Base-by-base conservation (phyloP, 2,888 invertebrate species). In the Theodoxus fluviatilis region DNA sequence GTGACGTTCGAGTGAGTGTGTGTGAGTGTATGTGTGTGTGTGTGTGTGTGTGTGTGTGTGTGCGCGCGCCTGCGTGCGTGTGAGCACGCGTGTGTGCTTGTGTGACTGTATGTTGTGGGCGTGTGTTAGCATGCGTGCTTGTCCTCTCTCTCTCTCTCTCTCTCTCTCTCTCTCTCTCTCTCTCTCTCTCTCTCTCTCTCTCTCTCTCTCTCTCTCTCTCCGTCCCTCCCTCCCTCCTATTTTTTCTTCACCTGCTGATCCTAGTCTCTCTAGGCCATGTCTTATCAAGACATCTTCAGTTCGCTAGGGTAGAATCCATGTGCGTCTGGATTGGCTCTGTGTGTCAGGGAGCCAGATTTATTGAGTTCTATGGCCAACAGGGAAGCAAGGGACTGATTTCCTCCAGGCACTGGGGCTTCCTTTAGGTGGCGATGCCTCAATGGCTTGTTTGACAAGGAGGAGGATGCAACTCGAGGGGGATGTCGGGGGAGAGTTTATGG, bases 81-180 rank as follows among this genome's bases (percentile, higher is more conserved):
- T 67, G 52, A 9, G 35, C n/a, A 35, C n/a, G 52, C 52, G 52
- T 52, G 52, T 67, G 52, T 67, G 67, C 37, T 49, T 67, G 52
- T 67, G 52, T 67, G 52, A 52, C 35, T 67, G 52, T 49, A 22
- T 37, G 49, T 52, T 55, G 67, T 67, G 52, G 49, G 67, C 37
- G 67, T 52, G 67, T 55, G 52, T 67, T 49, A 52, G 67, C 43
- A 52, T 35, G 9, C 43, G 64, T 25, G 43, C 35, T 28, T 38
- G 4, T 64, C 37, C 22, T 18, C 18, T 31, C 3, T 61, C 18
- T 4, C 2, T 64, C 1, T 40, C 25, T 64, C 18, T 64, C 15
- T 64, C 7, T 40, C 1, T 64, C n/a, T 61, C 40, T 37, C 22
- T 55, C 22, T 55, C 55, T 9, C 22, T n/a, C n/a, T n/a, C 22